phyloP scores from a whole-genome alignment of 2,888 invertebrate species.

The Steinernema hermaphroditum region DNA sequence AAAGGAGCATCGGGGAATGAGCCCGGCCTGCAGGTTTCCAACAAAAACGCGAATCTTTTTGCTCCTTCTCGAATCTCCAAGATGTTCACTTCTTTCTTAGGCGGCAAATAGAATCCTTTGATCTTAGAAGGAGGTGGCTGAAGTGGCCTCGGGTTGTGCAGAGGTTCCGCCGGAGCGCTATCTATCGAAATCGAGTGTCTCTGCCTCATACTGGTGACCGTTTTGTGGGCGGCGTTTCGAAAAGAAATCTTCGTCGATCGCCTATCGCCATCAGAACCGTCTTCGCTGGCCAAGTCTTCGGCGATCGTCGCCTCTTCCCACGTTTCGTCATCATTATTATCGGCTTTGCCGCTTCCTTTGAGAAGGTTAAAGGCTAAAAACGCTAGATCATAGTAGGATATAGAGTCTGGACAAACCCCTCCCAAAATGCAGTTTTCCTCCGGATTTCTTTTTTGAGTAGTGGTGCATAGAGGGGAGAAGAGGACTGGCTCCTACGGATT shows the following conservation, averaged over 20 bases:
- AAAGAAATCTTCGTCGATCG: constrained; percentile 45
- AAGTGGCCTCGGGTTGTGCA: constrained; percentile 9
- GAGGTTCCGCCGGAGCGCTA: constrained; percentile 26
- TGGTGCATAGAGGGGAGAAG: constrained; percentile 35
- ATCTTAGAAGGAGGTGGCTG: not conserved
- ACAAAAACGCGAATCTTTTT: constrained; percentile 80
- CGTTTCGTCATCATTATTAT: constrained; percentile 67
- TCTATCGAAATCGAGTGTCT: constrained; percentile 42
- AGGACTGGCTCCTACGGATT: constrained; percentile 45
- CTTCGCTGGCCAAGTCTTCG: constrained; percentile 38
- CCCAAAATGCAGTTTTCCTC: constrained; percentile 69
- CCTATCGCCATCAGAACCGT: constrained; percentile 30
- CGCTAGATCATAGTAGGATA: too few species aligned
- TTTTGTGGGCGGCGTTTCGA: constrained; percentile 38
- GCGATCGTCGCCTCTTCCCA: constrained; percentile 52
- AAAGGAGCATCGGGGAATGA: constrained; percentile 93
- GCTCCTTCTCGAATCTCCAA: constrained; percentile 49
- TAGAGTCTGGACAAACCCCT: too few species aligned
- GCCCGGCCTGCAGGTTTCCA: constrained; percentile 94
- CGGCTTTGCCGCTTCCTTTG: constrained; percentile 54
- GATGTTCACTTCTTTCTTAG: constrained; percentile 34
- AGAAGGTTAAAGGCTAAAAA: constrained; percentile 61
- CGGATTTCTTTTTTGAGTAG: constrained; percentile 67
- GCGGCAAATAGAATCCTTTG: constrained; percentile 37
- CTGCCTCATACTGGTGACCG: constrained; percentile 34